These are phyloP conservation scores for Drosophila ustulata DNA, from an alignment of 2,888 invertebrate species.

Conservation along the genomic window DNA sequence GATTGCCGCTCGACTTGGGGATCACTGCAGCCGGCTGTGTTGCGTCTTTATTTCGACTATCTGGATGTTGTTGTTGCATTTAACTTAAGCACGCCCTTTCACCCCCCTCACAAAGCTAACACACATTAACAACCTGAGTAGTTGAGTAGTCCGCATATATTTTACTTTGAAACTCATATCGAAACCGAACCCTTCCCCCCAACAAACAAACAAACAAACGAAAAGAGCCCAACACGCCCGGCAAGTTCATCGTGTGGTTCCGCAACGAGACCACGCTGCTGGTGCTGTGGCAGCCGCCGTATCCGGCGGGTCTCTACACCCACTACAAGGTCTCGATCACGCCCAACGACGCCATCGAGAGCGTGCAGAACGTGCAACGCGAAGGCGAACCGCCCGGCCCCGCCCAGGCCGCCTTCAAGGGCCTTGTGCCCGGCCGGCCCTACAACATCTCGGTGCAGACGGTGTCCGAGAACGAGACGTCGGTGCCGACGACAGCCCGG, in stretches of 20 bases:
- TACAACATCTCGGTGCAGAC: slow-evolving; percentile 98
- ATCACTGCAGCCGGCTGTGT: slow-evolving; percentile 33
- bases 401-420: slow-evolving; percentile 97
- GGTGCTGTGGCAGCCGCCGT: slow-evolving; percentile 97
- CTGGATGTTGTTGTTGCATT: slow-evolving; percentile 6
- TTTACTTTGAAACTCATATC: slow-evolving; percentile 31
- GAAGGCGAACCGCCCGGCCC: slow-evolving; percentile 98
- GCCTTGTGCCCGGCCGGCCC: slow-evolving; percentile 94
- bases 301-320: slow-evolving; percentile 96
- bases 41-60: slow-evolving; percentile 49
- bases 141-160: slow-evolving; percentile 31
- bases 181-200: slow-evolving; percentile 9
- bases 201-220: slow-evolving; percentile 15
- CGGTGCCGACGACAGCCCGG: slow-evolving; percentile 95
- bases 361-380: slow-evolving; percentile 95
- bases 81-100: slow-evolving; percentile 19
- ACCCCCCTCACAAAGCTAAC: not conserved
- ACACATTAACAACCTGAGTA: slow-evolving; percentile 1
- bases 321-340: slow-evolving; percentile 97
- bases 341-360: slow-evolving; percentile 95
- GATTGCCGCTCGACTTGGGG: slow-evolving; percentile 17
- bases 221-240: slow-evolving; percentile 96
- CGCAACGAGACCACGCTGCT: slow-evolving; percentile 96
- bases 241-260: slow-evolving; percentile 98
- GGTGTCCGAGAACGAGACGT: slow-evolving; percentile 96